phyloP scores from a whole-genome alignment of 2,113 vertebrate species.

The Apaloderma vittatum region DNA sequence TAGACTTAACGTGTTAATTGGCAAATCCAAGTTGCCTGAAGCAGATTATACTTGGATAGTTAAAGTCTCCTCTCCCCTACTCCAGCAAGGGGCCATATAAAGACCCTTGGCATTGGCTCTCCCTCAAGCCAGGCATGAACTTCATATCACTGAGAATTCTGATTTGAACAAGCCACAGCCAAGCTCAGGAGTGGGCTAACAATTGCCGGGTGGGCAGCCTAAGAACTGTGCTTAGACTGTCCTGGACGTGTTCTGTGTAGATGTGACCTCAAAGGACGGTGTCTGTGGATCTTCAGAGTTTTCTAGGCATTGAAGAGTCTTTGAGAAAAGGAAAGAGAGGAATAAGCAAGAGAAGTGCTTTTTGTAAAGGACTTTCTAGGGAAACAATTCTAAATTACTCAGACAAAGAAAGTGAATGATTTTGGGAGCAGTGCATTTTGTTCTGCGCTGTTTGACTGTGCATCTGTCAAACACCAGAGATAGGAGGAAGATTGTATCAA shows the following conservation, averaged over 20 bases:
- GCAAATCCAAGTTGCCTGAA: neutral
- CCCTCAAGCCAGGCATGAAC: neutral
- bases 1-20: neutral
- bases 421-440: neutral
- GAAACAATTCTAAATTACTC: neutral
- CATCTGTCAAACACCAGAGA: neutral
- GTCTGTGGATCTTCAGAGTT: neutral
- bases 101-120: neutral
- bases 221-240: neutral
- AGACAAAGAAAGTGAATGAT: neutral
- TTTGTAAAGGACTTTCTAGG: neutral
- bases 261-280: neutral
- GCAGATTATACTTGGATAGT: neutral
- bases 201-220: neutral
- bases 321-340: neutral
- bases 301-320: neutral
- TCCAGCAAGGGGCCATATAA: neutral
- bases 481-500: neutral
- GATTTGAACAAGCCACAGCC: neutral
- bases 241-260: neutral
- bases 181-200: neutral
- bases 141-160: neutral
- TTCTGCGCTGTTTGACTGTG: neutral
- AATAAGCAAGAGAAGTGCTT: neutral
- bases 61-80: neutral